A percentile compares a stretch with the other conserved stretches of the same genome.
These are phyloP conservation scores for Chaunax sp. DNA, from an alignment of 2,797 vertebrate species.

Conservation along the genomic window DNA sequence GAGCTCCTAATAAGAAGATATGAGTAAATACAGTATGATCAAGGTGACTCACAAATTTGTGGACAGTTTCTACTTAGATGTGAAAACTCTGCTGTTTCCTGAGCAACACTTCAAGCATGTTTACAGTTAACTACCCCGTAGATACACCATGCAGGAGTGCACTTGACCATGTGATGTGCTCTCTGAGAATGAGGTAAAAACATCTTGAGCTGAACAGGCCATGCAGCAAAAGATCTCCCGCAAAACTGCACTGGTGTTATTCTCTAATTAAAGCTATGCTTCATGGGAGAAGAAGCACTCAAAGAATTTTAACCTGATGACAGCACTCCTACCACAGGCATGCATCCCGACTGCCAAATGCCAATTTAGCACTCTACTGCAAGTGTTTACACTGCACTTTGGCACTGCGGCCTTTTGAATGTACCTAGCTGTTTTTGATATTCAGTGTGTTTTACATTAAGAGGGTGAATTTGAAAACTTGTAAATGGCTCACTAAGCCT, in stretches of 20 bases:
- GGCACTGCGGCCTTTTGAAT: constrained; percentile 32
- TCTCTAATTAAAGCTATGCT: constrained; percentile 72
- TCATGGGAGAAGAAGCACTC: constrained; percentile 60
- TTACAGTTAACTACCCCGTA: constrained; percentile 60
- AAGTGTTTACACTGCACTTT: constrained; percentile 70
- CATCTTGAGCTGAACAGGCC: constrained; percentile 56
- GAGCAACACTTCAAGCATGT: constrained; percentile 58
- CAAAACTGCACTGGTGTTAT: constrained; percentile 57
- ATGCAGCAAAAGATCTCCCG: constrained; percentile 37
- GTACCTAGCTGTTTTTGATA: constrained; percentile 32
- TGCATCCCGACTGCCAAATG: constrained; percentile 51
- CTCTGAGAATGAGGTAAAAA: constrained; percentile 44
- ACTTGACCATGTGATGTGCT: constrained; percentile 56
- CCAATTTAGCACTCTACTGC: constrained; percentile 57
- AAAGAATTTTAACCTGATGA: constrained; percentile 66
- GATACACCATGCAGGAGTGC: constrained; percentile 31
- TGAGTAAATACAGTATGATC: constrained; percentile 37
- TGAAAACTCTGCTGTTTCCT: constrained; percentile 42
- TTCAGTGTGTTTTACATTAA: constrained; percentile 42
- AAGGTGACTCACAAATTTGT: constrained; percentile 23
- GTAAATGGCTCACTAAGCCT: constrained; percentile 31
- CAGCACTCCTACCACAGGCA: constrained; percentile 61
- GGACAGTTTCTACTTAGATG: constrained; percentile 34
- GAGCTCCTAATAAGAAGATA: constrained; percentile 37
- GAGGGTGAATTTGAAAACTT: constrained; percentile 34